A percentile compares a stretch with the other conserved stretches of the same genome.
These are phyloP conservation scores for Sogatella furcifera DNA, from an alignment of 1,140 invertebrate genomes.

Conservation along the genomic window DNA sequence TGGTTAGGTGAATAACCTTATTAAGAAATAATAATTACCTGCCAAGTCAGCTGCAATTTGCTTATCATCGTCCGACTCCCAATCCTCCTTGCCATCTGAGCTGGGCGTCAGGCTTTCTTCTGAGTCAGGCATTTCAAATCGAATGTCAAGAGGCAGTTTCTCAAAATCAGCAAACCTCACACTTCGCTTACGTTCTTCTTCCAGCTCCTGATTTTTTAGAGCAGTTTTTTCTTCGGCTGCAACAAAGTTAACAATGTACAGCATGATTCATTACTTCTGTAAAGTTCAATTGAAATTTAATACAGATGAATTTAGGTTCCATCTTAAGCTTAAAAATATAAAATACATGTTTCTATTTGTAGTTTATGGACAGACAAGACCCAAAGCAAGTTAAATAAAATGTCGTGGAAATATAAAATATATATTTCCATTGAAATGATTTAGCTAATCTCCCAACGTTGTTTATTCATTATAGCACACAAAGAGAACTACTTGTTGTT, in stretches of 20 bases:
- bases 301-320: background rate
- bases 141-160: slow-evolving; percentile 18
- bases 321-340: background rate
- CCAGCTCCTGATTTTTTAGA: slow-evolving; percentile 9
- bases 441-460: too few species aligned
- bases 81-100: background rate
- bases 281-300: too few species aligned
- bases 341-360: too few species aligned
- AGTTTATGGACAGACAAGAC: too few species aligned
- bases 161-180: slow-evolving; percentile 22
- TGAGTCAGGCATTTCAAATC: slow-evolving; percentile 19
- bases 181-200: slow-evolving; percentile 10
- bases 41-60: background rate
- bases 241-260: background rate
- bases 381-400: too few species aligned
- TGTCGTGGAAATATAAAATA: too few species aligned
- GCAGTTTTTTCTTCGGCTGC: slow-evolving; percentile 9
- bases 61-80: background rate
- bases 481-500: too few species aligned
- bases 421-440: too few species aligned
- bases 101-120: slow-evolving; percentile 11
- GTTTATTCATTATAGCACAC: too few species aligned
- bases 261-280: too few species aligned
- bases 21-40: background rate
- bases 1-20: too few species aligned